Base-by-base conservation (phyloP, 2,888 invertebrate genomes). In the Blastobasis lacticolella region DNA sequence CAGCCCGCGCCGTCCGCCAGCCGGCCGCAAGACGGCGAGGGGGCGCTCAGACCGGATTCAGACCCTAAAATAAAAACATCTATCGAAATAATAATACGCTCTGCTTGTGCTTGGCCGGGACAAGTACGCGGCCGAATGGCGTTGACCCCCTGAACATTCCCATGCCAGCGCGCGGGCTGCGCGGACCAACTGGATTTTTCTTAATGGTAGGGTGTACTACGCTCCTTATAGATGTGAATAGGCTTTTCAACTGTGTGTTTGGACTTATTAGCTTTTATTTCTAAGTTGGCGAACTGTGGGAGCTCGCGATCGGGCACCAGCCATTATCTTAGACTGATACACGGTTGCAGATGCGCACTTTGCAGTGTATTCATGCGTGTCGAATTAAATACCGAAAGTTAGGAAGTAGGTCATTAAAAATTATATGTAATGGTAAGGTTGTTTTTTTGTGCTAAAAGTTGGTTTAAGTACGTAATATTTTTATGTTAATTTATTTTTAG, bases 1-100 rank as follows among this genome's bases (percentile, higher is more conserved):
- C 23, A 23, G 23, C 23, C 56, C 52, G 48, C 54, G 54, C 6
- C 58, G 60, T 55, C 57, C 63, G 69, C 59, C 81, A 73, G 78
- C 76, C 78, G 76, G 73, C 73, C 68, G 66, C 70, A 64, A 69
- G 69, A 70, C 64, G 67, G 71, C 75, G 84, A 80, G 84, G 84
- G 86, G 81, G 84, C 81, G 80, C 81, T 61, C 74, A 78, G 84
- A 87, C 87, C 88, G 87, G 87, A 82, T 87, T 73, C 69, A 81
- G 83, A 85, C 87, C 87, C 87, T 85, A 78, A 85, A 87, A 84
- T 85, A 85, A 87, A 86, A 87, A 83, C 85, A 86, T 84, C 84
- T 81, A 83, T 86, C 84, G 78, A 75, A 87, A 86, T 87, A 88
- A 87, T 87, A 88, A 87, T 86, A 87, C 82, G 75, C 79, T 82